Evolutionary conservation across 2,888 invertebrate genomes (phyloP).

Genomic region (Hypercompe scribonia): DNA sequence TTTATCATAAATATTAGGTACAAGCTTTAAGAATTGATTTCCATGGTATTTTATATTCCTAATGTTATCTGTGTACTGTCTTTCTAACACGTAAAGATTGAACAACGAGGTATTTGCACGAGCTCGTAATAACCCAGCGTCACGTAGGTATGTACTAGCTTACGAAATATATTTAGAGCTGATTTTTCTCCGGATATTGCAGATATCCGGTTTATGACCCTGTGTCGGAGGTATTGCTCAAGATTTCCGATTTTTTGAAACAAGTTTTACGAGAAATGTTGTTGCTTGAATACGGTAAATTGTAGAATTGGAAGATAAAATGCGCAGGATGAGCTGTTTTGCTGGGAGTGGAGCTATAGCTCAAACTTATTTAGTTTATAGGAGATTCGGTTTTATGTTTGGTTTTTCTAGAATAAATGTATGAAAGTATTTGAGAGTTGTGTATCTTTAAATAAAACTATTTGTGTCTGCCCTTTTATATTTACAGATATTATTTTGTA

Average conservation of each 20-base stretch:
- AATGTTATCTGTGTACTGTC: conserved; percentile 4
- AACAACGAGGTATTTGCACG: conserved; percentile 40
- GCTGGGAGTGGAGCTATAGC: conserved; percentile 16
- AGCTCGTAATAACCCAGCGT: conserved; percentile 39
- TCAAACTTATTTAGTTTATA: conserved; percentile 25
- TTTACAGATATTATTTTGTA: neutral
- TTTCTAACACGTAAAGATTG: conserved; percentile 18
- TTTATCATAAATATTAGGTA: neutral
- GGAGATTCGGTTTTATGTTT: neutral
- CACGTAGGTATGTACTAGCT: conserved; percentile 48
- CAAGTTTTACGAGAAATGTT: conserved; percentile 34
- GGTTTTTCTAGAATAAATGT: neutral
- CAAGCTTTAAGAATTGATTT: neutral
- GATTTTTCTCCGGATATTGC: conserved; percentile 49
- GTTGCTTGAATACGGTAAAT: conserved; percentile 34
- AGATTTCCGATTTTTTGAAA: conserved; percentile 28
- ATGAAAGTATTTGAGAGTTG: neutral
- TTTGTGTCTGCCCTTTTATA: neutral
- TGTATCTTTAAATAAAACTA: neutral
- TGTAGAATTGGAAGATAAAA: conserved; percentile 35
- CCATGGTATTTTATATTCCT: neutral
- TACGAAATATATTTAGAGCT: conserved; percentile 39
- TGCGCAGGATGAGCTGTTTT: conserved; percentile 9
- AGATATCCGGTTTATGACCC: conserved; percentile 45
- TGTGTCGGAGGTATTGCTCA: conserved; percentile 30